Percentiles rank a stretch among this genome's conserved stretches.
Conservation (phyloP, 2,888 invertebrate genomes). For the Dendrolimus pini region DNA sequence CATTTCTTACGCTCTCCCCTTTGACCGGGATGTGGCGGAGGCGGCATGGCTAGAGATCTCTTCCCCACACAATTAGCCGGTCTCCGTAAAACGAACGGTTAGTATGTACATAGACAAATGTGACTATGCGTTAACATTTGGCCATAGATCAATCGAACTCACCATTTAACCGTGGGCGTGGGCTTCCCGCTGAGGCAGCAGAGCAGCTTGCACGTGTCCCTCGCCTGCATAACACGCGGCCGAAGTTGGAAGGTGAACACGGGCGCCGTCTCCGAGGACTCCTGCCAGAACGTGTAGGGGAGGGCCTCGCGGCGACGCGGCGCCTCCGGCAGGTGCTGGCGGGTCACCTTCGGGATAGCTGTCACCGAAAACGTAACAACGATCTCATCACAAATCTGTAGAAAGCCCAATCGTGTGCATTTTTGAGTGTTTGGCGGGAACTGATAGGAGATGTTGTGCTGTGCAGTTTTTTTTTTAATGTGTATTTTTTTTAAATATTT, state of each 20-base stretch:
- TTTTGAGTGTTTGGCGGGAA: too few relatives aligned
- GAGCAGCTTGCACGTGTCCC: constrained; percentile 97
- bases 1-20: too few relatives aligned
- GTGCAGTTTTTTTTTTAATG: too few relatives aligned
- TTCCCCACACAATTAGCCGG: too few relatives aligned
- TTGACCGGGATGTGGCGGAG: too few relatives aligned
- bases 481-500: too few relatives aligned
- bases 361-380: constrained; percentile 15
- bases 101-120: too few relatives aligned
- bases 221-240: constrained; percentile 97
- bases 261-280: constrained; percentile 94
- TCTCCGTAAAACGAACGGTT: too few relatives aligned
- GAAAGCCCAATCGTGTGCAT: too few relatives aligned
- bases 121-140: too few relatives aligned
- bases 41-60: too few relatives aligned
- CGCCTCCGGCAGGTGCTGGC: constrained; percentile 83
- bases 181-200: constrained; percentile 98
- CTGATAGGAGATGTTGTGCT: too few relatives aligned
- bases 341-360: constrained; percentile 87
- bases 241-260: constrained; percentile 98
- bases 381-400: background rate
- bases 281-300: constrained; percentile 93
- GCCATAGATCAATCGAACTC: constrained; percentile 13
- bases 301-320: constrained; percentile 88
- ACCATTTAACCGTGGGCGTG: constrained; percentile 94